Conservation (phyloP, 2,888 invertebrate genomes). For the Andrena camellia region DNA sequence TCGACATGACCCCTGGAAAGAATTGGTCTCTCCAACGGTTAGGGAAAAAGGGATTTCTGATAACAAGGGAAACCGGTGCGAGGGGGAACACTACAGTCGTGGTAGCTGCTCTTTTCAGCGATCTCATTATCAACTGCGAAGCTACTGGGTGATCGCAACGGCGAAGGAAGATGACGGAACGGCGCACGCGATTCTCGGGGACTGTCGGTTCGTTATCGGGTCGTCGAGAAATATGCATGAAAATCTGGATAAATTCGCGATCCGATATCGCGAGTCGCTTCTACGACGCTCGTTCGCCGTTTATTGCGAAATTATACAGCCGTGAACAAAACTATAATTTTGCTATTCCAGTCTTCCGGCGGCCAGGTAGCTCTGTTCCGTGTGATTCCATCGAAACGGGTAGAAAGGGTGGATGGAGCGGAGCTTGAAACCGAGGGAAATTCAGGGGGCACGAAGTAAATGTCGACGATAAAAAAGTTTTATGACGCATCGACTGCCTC, state of each 20-base stretch:
- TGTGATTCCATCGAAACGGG: slow-evolving; percentile 6
- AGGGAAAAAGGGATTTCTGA: not conserved
- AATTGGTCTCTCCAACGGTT: not conserved
- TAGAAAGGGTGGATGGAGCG: not conserved
- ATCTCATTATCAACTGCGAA: slow-evolving; percentile 28
- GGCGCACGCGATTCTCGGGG: slow-evolving; percentile 34
- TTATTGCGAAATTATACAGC: slow-evolving; percentile 72
- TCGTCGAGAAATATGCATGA: slow-evolving; percentile 61
- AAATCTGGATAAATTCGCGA: slow-evolving; percentile 57
- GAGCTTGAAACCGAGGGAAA: slow-evolving; percentile 20
- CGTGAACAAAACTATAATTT: slow-evolving; percentile 70
- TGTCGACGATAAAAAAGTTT: slow-evolving; percentile 62
- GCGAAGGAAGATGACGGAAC: slow-evolving; percentile 42
- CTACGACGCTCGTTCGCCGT: slow-evolving; percentile 51
- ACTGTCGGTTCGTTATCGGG: slow-evolving; percentile 62
- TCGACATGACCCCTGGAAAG: not conserved
- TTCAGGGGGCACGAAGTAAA: slow-evolving; percentile 51
- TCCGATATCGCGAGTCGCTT: slow-evolving; percentile 52
- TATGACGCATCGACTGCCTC: slow-evolving; percentile 46
- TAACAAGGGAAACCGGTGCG: not conserved
- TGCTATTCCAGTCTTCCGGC: slow-evolving; percentile 40
- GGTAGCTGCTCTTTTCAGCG: slow-evolving; percentile 20
- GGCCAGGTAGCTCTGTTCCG: slow-evolving; percentile 20
- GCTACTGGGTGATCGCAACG: not conserved
- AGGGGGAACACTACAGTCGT: slow-evolving; percentile 1